Conservation (phyloP, 2,888 invertebrate genomes). For the Corythucha ciliata region DNA sequence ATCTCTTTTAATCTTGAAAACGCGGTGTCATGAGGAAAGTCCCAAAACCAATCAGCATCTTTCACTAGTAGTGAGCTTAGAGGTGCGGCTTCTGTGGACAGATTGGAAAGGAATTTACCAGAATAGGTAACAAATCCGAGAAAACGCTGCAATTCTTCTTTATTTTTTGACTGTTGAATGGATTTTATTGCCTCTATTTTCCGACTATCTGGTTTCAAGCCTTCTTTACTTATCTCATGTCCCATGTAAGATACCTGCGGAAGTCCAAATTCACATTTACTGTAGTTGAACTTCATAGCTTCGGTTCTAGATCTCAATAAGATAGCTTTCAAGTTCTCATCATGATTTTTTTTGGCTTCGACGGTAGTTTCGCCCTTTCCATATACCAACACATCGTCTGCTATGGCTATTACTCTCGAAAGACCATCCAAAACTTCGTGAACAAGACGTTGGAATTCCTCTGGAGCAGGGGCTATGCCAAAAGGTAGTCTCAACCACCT, state of each 20-base stretch:
- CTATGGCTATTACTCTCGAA: neutral
- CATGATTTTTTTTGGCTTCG: neutral
- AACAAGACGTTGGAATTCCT: neutral
- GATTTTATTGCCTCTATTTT: neutral
- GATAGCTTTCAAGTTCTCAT: neutral
- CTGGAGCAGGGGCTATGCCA: conserved; percentile 25
- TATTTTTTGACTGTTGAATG: neutral
- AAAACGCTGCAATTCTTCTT: neutral
- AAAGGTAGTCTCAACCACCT: conserved; percentile 33
- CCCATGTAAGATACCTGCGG: neutral
- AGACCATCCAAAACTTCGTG: neutral
- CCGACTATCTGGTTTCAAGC: neutral
- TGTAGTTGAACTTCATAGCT: conserved; percentile 5
- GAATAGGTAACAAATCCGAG: conserved; percentile 17
- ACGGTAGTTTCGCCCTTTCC: neutral
- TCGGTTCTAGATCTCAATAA: neutral
- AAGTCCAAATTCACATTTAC: neutral
- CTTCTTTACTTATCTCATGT: neutral
- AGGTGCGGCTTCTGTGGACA: too few species aligned
- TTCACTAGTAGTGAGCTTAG: too few species aligned
- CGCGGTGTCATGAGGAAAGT: too few species aligned
- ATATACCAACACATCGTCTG: conserved; percentile 1
- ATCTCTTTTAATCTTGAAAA: too few species aligned
- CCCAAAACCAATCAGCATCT: too few species aligned
- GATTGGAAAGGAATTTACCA: too few species aligned